Conservation (phyloP, 2,888 invertebrate genomes). For the Craniophora ligustri region DNA sequence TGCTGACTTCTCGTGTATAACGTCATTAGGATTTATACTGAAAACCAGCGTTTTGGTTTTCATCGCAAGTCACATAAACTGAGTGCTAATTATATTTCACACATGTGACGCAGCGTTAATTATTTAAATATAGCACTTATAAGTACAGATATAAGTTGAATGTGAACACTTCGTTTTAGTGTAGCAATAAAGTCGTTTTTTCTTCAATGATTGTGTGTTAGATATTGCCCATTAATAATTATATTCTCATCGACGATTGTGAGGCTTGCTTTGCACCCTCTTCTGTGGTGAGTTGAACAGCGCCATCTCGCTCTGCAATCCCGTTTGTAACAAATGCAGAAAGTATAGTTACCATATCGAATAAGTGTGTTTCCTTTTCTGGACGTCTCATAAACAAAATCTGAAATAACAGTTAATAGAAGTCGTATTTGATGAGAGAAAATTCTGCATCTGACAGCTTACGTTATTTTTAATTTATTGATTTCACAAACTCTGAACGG, state of each 20-base stretch:
- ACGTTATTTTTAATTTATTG: no score
- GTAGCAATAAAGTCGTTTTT: no score
- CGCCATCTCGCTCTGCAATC: constrained; percentile 56
- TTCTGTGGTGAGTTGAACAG: constrained; percentile 60
- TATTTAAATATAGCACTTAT: no score
- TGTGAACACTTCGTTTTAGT: no score
- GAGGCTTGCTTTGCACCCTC: constrained; percentile 53
- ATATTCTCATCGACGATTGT: background rate
- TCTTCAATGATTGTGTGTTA: constrained; percentile 16
- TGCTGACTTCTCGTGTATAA: no score
- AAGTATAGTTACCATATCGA: constrained; percentile 52
- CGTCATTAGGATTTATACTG: background rate
- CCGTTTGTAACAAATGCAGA: constrained; percentile 38
- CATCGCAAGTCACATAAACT: no score
- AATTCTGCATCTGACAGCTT: no score
- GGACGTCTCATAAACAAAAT: constrained; percentile 7
- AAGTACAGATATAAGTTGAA: no score
- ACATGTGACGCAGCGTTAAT: no score
- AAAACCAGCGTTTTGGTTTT: background rate
- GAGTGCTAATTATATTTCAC: no score
- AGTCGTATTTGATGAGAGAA: no score
- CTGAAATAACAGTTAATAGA: constrained; percentile 8
- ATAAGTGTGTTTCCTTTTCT: constrained; percentile 23
- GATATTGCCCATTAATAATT: background rate
- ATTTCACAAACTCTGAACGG: no score